Percentiles rank a stretch among this genome's conserved stretches.
Evolutionary conservation across 2,113 vertebrate species (phyloP).

Genomic region (Melanocharis versteri): DNA sequence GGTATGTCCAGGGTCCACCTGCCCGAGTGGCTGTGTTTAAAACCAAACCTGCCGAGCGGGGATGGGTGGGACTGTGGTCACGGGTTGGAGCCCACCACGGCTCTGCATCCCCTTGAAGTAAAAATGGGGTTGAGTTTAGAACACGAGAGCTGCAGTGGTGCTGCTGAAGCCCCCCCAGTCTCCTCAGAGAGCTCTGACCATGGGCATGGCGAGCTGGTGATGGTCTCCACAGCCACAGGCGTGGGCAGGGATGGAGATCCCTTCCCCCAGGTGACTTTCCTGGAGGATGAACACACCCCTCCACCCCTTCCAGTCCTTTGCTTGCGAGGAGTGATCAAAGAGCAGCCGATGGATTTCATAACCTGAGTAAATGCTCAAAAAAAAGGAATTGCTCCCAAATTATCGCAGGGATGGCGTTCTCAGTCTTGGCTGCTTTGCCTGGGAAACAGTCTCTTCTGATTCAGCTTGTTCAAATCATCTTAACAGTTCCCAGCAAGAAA

Average conservation of each 20-base stretch:
- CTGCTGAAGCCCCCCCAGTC: not conserved
- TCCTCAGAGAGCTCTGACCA: not conserved
- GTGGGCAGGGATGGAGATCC: not conserved
- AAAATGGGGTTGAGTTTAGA: not conserved
- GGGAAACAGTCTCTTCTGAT: constrained; percentile 36
- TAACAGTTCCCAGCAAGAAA: not conserved
- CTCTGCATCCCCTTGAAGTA: not conserved
- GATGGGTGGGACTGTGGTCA: rapidly evolving
- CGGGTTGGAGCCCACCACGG: rapidly evolving
- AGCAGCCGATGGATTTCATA: not conserved
- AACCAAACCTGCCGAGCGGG: not conserved
- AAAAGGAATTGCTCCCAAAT: not conserved
- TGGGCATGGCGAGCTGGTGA: rapidly evolving
- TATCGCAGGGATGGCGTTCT: not conserved
- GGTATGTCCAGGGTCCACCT: no score
- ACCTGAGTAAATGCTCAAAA: not conserved
- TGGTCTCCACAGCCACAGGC: rapidly evolving
- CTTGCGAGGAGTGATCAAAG: not conserved
- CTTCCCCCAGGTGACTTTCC: not conserved
- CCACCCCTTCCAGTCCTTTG: not conserved
- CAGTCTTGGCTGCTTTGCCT: not conserved
- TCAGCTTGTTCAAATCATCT: constrained; percentile 43
- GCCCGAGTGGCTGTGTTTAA: rapidly evolving
- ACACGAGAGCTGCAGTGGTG: rapidly evolving
- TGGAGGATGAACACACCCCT: not conserved